phyloP scores from a whole-genome alignment of 2,797 vertebrate genomes.

The Parauchenoglanis ngamensis region DNA sequence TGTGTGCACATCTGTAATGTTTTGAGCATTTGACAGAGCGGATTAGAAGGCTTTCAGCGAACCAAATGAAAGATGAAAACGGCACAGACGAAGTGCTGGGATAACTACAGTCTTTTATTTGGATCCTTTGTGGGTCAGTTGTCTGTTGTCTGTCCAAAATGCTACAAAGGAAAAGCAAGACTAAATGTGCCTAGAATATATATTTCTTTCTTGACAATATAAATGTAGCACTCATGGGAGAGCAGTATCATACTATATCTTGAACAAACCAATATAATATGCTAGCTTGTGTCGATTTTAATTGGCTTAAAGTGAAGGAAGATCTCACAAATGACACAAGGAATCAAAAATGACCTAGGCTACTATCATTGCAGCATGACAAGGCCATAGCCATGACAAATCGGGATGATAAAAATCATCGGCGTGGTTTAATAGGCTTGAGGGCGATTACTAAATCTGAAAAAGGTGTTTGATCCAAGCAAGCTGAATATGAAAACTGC shows the following conservation, averaged over 20 bases:
- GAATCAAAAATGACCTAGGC: constrained; percentile 12
- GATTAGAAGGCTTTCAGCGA: constrained; percentile 46
- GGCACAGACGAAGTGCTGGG: constrained; percentile 29
- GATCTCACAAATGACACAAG: constrained; percentile 30
- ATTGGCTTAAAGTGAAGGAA: constrained; percentile 26
- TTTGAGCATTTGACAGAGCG: constrained; percentile 22
- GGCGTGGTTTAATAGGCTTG: constrained; percentile 1
- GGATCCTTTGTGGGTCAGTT: constrained; percentile 36
- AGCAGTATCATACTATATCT: constrained; percentile 22
- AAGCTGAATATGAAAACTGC: constrained; percentile 43
- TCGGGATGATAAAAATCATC: constrained; percentile 1
- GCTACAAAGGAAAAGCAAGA: constrained; percentile 37
- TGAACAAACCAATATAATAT: constrained; percentile 25
- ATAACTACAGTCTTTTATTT: constrained; percentile 58
- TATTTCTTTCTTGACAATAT: constrained; percentile 11
- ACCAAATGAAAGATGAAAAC: constrained; percentile 37
- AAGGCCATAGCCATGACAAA: constrained; percentile 22
- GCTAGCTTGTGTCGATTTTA: constrained; percentile 1
- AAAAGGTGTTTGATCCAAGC: constrained; percentile 26
- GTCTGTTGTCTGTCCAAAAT: constrained; percentile 34
- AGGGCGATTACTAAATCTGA: constrained; percentile 28
- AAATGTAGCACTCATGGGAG: constrained; percentile 17
- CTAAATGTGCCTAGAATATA: constrained; percentile 35
- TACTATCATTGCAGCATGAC: constrained; percentile 19
- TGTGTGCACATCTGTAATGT: constrained; percentile 20